Percentiles rank a stretch among this genome's conserved stretches.
phyloP scores from a whole-genome alignment of 2,113 vertebrate genomes.

The Ictalurus furcatus region DNA sequence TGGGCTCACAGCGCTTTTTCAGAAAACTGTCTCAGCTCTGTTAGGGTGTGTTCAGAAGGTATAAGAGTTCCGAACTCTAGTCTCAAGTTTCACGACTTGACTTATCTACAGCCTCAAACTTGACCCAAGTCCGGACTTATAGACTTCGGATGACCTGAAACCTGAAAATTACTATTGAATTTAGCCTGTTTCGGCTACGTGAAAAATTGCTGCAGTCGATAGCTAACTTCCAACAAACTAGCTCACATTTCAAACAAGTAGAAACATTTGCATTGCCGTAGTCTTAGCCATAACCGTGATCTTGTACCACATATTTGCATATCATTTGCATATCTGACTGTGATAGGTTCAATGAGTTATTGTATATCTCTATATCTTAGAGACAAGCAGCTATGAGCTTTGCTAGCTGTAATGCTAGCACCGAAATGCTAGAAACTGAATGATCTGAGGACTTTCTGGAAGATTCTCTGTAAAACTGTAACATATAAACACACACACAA shows the following conservation, averaged over 20 bases:
- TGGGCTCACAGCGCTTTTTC: background rate
- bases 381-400: background rate
- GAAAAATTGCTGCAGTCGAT: no score
- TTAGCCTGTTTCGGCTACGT: no score
- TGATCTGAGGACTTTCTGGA: background rate
- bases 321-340: no score
- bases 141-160: no score
- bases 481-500: background rate
- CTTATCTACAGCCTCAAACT: no score
- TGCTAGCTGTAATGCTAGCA: conserved; percentile 1
- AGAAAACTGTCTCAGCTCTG: background rate
- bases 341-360: no score
- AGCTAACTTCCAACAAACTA: background rate
- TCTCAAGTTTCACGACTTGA: no score
- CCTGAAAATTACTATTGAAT: no score
- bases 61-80: no score
- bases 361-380: background rate
- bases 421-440: background rate
- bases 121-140: no score
- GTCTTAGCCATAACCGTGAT: background rate
- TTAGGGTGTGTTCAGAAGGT: background rate
- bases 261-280: background rate
- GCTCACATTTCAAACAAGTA: background rate
- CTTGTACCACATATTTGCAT: background rate
- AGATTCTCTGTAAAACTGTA: background rate